Conservation (phyloP, 2,113 vertebrate species). For the Chamaea fasciata region DNA sequence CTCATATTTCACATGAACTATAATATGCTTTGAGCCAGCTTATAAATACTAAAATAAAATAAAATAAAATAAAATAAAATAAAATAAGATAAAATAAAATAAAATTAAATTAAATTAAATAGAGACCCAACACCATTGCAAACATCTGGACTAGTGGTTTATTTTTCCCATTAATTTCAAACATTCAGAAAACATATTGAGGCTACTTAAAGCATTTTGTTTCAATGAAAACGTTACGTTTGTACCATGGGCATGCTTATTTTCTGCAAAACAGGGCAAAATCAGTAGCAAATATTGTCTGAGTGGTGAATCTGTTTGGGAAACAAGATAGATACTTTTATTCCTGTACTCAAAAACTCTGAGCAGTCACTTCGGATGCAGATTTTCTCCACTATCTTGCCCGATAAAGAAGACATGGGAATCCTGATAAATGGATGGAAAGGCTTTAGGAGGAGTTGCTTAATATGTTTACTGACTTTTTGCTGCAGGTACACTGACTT, state of each 20-base stretch:
- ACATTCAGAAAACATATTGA: conserved; percentile 33
- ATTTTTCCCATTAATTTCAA: conserved; percentile 45
- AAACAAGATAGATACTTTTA: not conserved
- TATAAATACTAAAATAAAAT: not conserved
- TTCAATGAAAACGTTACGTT: not conserved
- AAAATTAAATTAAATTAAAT: too few relatives aligned
- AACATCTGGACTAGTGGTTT: conserved; percentile 1
- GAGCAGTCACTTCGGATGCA: not conserved
- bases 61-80: not conserved
- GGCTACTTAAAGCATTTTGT: conserved; percentile 36
- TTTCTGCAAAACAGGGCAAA: not conserved
- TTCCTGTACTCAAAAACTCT: not conserved
- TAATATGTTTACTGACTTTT: not conserved
- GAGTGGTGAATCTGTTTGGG: not conserved
- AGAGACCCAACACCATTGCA: not conserved
- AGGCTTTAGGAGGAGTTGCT: not conserved
- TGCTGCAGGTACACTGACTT: not conserved
- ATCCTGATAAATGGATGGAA: not conserved
- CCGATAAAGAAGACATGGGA: not conserved
- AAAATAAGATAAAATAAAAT: not conserved
- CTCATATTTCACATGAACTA: not conserved
- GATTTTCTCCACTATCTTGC: not conserved
- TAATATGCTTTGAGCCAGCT: not conserved
- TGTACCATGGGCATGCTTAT: not conserved
- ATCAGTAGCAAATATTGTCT: not conserved